phyloP scores from a whole-genome alignment of 2,113 vertebrate species.

The Orcinus orca region DNA sequence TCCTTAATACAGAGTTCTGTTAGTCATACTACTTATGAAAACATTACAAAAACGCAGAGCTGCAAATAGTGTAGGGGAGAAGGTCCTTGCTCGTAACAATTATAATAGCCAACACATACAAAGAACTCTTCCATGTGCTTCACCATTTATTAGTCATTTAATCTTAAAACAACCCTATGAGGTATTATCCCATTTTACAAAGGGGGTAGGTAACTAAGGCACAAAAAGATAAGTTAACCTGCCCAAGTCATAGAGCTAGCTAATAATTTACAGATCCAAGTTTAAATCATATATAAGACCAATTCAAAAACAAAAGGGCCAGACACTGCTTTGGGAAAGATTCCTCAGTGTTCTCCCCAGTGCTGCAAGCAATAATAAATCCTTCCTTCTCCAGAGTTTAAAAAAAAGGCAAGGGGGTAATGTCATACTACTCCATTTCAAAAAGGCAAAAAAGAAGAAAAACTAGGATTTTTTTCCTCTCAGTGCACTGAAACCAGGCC shows the following conservation, averaged over 20 bases:
- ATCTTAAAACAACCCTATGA: neutral
- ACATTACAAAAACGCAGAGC: neutral
- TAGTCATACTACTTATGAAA: neutral
- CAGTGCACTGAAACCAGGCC: neutral
- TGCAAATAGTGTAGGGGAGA: neutral
- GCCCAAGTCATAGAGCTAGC: slow-evolving; percentile 12
- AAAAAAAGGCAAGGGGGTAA: no score
- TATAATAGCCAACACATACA: neutral
- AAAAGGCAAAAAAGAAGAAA: neutral
- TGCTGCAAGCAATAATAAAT: no score
- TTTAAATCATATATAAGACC: neutral
- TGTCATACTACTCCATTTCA: neutral
- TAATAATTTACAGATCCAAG: slow-evolving; percentile 9
- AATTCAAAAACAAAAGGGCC: slow-evolving; percentile 28
- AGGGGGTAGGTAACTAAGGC: slow-evolving; percentile 37
- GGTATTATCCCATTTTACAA: slow-evolving; percentile 23
- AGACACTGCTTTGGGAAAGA: neutral
- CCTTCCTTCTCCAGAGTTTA: no score
- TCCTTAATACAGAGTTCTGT: slow-evolving; percentile 39
- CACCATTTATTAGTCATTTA: neutral
- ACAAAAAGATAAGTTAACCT: slow-evolving; percentile 17
- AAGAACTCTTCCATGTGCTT: neutral
- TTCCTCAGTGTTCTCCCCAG: no score
- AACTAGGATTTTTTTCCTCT: slow-evolving; percentile 9
- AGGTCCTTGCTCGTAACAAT: neutral